Percentiles rank a stretch among this genome's conserved stretches.
Conservation (phyloP, 2,113 vertebrate species). For the Tursiops truncatus region DNA sequence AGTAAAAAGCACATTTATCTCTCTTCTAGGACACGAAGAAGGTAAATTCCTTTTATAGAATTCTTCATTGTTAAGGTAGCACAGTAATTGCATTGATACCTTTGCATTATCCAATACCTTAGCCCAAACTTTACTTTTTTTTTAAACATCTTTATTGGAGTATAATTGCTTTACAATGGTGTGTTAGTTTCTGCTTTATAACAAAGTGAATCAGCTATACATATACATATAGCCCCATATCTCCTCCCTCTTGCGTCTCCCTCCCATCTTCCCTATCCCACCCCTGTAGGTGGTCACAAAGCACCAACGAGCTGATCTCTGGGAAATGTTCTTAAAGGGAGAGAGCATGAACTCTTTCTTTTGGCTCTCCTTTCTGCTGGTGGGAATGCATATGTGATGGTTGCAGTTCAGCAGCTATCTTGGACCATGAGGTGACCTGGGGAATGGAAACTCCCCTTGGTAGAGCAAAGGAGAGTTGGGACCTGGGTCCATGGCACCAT, state of each 20-base stretch:
- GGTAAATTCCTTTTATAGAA: conserved; percentile 8
- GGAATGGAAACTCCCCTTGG: background rate
- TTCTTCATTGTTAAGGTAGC: background rate
- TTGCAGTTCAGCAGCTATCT: background rate
- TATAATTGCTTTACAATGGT: too few relatives aligned
- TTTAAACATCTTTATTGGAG: too few relatives aligned
- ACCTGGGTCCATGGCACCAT: background rate
- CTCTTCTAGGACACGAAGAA: background rate
- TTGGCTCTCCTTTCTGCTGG: background rate
- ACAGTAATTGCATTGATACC: background rate
- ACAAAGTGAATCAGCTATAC: too few relatives aligned
- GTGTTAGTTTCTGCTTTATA: too few relatives aligned
- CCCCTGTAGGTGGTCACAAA: too few relatives aligned
- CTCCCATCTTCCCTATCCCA: too few relatives aligned
- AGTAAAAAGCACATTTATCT: background rate
- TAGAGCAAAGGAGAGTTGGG: background rate
- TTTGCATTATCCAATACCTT: background rate
- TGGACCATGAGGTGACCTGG: background rate
- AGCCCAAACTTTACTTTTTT: conserved; percentile 39
- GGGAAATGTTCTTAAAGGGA: background rate
- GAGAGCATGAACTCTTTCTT: background rate
- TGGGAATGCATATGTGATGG: background rate
- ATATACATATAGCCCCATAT: too few relatives aligned
- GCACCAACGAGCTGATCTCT: too few relatives aligned
- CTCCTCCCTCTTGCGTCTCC: too few relatives aligned